phyloP scores from a whole-genome alignment of 2,888 invertebrate genomes.

The Hyles lineata region DNA sequence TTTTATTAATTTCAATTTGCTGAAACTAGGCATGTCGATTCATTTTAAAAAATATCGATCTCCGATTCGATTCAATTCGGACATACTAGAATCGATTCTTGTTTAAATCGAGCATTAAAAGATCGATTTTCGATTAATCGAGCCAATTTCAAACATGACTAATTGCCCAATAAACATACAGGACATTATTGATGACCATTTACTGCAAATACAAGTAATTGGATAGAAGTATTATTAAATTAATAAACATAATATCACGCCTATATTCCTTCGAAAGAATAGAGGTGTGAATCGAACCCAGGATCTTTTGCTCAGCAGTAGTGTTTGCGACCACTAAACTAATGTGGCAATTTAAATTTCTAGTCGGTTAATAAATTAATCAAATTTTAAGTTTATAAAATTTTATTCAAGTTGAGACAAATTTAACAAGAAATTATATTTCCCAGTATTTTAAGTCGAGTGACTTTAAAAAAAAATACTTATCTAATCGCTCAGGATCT shows the following conservation, averaged over 20 bases:
- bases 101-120: slow-evolving; percentile 38
- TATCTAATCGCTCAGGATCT: slow-evolving; percentile 25
- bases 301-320: too few species aligned
- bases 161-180: slow-evolving; percentile 35
- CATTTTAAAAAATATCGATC: slow-evolving; percentile 32
- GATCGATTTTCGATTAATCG: slow-evolving; percentile 42
- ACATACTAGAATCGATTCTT: slow-evolving; percentile 24
- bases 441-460: slow-evolving; percentile 34
- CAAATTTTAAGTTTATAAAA: too few species aligned
- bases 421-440: too few species aligned
- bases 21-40: neutral
- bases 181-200: slow-evolving; percentile 40
- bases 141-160: slow-evolving; percentile 40
- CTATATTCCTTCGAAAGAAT: too few species aligned
- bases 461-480: neutral
- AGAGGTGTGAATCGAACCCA: too few species aligned
- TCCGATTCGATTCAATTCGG: slow-evolving; percentile 34
- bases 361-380: too few species aligned
- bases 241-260: too few species aligned
- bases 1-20: too few species aligned
- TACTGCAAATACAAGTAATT: slow-evolving; percentile 7
- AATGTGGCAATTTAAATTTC: too few species aligned
- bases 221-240: too few species aligned
- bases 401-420: too few species aligned
- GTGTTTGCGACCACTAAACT: too few species aligned